Evolutionary conservation across 2,113 vertebrate genomes (phyloP), one percentile per base, ranked within the genome.

Genomic region (Malurus melanocephalus): DNA sequence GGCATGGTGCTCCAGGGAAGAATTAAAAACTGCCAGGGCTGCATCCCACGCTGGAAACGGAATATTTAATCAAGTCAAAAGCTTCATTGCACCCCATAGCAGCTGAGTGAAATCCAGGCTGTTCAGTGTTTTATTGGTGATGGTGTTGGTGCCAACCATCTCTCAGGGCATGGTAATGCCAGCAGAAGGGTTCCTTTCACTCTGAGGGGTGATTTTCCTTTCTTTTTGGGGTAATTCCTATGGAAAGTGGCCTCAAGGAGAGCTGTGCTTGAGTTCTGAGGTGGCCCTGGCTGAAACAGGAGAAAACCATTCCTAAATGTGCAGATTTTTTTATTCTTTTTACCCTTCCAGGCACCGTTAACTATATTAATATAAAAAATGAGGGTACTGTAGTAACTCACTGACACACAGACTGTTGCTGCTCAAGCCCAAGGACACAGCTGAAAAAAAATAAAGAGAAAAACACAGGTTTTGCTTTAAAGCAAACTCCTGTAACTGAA

Each of bases 41-140:
- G 82, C 80, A 60, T 72, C 81, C 65, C 66, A 48, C 43, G 5
- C 85, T 73, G 62, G n/a, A 81, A 92, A 74, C 40, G 48, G 74
- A 92, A 76, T 86, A 83, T 87, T 95, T 93, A 90, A 94, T 96
- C 91, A 87, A 95, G 88, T 84, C 87, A 88, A 60, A 93, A 85
- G 91, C 89, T 92, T 79, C 89, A 45, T 10, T 75, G 85, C 45
- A 72, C 65, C 87, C 93, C 56, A 38, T 38, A 59, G 69, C 82
- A 87, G 89, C 75, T 73, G 15, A 75, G 77, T 51, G 88, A 82
- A 89, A 81, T 89, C 52, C 28, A 67, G 72, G 73, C 86, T 94
- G 80, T 60, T 93, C 53, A 90, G 92, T 90, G 51, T 93, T 95
- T 94, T 49, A 92, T 95, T 42, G 16, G 72, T 33, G 91, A 52